These are phyloP conservation scores for Eristalinus aeneus DNA, from an alignment of 2,888 invertebrate species.

Conservation along the genomic window DNA sequence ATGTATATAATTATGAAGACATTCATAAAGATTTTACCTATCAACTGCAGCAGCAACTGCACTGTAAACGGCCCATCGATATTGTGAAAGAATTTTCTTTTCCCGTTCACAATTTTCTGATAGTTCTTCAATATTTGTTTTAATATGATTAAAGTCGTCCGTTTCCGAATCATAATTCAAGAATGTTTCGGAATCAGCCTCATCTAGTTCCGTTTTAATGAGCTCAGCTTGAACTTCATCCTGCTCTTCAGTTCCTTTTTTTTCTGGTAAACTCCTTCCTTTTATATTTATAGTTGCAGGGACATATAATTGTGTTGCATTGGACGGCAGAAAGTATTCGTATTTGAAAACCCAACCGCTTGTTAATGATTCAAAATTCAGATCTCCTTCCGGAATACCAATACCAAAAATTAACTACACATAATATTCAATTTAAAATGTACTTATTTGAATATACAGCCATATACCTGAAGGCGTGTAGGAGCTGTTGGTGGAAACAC, in stretches of 20 bases:
- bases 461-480: constrained; percentile 54
- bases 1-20: neutral
- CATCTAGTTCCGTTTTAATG: constrained; percentile 38
- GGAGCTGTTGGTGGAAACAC: constrained; percentile 54
- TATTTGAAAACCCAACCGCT: constrained; percentile 63
- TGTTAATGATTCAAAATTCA: constrained; percentile 49
- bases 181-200: neutral
- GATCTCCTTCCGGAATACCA: constrained; percentile 56
- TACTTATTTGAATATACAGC: neutral
- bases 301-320: constrained; percentile 69
- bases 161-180: neutral
- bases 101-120: constrained; percentile 7
- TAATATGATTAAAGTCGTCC: constrained; percentile 6
- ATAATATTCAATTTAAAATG: neutral
- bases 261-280: constrained; percentile 46
- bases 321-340: constrained; percentile 57
- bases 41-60: constrained; percentile 83
- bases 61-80: constrained; percentile 86
- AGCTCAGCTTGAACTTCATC: constrained; percentile 32
- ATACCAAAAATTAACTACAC: constrained; percentile 57
- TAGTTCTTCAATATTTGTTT: constrained; percentile 32
- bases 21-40: constrained; percentile 79
- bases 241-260: constrained; percentile 15
- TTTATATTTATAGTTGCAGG: constrained; percentile 47
- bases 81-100: constrained; percentile 70